Evolutionary conservation across 2,797 vertebrate species (phyloP).

Genomic region (Onychomys arenicola): DNA sequence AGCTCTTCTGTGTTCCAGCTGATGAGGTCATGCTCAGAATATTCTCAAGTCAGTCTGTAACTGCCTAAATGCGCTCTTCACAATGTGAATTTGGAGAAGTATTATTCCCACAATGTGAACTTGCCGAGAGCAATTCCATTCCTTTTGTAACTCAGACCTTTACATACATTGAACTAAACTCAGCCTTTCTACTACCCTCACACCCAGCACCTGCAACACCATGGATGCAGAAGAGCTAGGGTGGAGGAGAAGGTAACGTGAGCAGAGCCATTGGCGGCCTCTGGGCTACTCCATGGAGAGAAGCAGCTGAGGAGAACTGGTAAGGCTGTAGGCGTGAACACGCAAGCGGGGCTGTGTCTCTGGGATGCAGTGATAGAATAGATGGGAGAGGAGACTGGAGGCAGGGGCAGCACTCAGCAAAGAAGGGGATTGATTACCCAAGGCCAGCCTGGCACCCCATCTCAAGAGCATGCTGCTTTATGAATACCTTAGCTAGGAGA

Average conservation of each 20-base stretch:
- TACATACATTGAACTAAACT: neutral
- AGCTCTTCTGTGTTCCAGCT: slow-evolving; percentile 65
- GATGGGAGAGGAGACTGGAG: neutral
- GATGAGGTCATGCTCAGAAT: slow-evolving; percentile 69
- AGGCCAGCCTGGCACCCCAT: neutral
- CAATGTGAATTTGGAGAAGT: slow-evolving; percentile 62
- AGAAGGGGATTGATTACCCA: neutral
- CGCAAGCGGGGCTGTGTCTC: neutral
- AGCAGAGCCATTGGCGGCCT: no score
- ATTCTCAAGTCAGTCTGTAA: slow-evolving; percentile 29
- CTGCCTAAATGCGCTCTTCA: slow-evolving; percentile 27
- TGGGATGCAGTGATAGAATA: neutral
- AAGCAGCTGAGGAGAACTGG: neutral
- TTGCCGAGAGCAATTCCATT: slow-evolving; percentile 46
- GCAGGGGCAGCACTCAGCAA: neutral
- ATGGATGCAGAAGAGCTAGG: neutral
- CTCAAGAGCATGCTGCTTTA: neutral
- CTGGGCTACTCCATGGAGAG: neutral
- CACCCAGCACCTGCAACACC: neutral
- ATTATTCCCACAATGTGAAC: slow-evolving; percentile 66
- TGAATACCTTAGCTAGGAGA: neutral
- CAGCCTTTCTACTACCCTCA: neutral
- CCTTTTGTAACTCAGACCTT: slow-evolving; percentile 49
- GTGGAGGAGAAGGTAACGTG: rapidly evolving
- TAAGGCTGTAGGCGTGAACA: neutral